These are phyloP conservation scores for Drosophila conformis DNA, from an alignment of 2,888 invertebrate species.

Conservation along the genomic window DNA sequence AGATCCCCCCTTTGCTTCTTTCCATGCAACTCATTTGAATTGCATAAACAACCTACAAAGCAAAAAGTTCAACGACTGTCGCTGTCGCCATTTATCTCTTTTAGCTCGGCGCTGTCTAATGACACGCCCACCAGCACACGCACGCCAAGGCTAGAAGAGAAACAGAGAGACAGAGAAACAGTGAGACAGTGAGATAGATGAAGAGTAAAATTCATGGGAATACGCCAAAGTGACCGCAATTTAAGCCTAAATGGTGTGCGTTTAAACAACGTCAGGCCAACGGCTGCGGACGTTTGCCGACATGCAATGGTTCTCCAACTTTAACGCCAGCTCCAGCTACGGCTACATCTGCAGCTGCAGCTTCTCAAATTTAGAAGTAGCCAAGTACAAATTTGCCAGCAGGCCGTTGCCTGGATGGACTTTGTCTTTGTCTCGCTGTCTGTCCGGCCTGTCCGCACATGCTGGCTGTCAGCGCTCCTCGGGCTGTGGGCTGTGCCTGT, in stretches of 20 bases:
- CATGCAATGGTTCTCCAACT: slow-evolving; percentile 60
- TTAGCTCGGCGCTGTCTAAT: slow-evolving; percentile 74
- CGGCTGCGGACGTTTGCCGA: slow-evolving; percentile 55
- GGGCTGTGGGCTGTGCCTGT: slow-evolving; percentile 56
- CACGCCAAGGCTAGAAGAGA: neutral
- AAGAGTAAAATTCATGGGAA: slow-evolving; percentile 62
- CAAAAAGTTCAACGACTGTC: slow-evolving; percentile 77
- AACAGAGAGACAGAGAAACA: neutral
- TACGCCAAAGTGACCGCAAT: slow-evolving; percentile 73
- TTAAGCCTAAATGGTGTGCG: slow-evolving; percentile 77
- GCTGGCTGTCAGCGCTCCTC: slow-evolving; percentile 72
- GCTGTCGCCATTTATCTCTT: slow-evolving; percentile 76
- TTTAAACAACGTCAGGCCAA: slow-evolving; percentile 68
- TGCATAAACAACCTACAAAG: slow-evolving; percentile 76
- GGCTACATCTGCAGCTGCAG: slow-evolving; percentile 33
- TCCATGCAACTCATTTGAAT: slow-evolving; percentile 70
- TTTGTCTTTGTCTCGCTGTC: slow-evolving; percentile 19
- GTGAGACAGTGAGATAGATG: slow-evolving; percentile 23
- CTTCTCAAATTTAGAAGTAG: slow-evolving; percentile 60
- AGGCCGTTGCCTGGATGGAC: slow-evolving; percentile 30
- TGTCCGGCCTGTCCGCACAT: slow-evolving; percentile 39
- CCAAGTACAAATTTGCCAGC: slow-evolving; percentile 67
- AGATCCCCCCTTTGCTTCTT: neutral
- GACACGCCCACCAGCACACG: slow-evolving; percentile 68
- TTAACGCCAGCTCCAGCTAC: neutral